These are phyloP conservation scores for Jordanella pulchra DNA, from an alignment of 2,797 vertebrate species.

Conservation along the genomic window DNA sequence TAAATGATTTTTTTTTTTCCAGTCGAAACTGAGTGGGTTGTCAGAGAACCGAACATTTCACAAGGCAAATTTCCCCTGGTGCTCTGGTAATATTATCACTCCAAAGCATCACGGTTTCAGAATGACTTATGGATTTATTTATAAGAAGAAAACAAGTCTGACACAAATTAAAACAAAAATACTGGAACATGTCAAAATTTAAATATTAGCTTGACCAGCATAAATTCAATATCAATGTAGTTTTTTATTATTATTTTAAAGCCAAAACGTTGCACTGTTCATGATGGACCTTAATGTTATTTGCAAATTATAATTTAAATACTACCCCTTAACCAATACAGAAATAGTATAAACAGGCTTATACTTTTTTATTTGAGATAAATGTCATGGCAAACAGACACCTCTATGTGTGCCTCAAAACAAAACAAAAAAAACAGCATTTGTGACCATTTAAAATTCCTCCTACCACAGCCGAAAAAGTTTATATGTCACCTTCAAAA, in stretches of 20 bases:
- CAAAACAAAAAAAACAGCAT: slow-evolving; percentile 40
- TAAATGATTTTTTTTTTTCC: slow-evolving; percentile 89
- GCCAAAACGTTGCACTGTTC: background rate
- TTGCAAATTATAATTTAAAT: slow-evolving; percentile 18
- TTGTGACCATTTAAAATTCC: slow-evolving; percentile 48
- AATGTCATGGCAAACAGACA: background rate
- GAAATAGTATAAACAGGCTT: background rate
- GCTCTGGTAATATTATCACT: slow-evolving; percentile 95
- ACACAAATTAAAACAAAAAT: slow-evolving; percentile 78
- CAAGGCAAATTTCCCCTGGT: slow-evolving; percentile 94
- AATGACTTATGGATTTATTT: slow-evolving; percentile 99
- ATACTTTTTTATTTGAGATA: background rate
- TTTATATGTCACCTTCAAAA: slow-evolving; percentile 63
- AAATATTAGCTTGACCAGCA: slow-evolving; percentile 13
- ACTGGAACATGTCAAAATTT: slow-evolving; percentile 4
- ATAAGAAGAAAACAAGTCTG: slow-evolving; percentile 91
- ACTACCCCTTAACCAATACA: background rate
- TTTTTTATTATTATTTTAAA: slow-evolving; percentile 18
- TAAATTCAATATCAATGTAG: slow-evolving; percentile 29
- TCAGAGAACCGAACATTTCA: slow-evolving; percentile 88
- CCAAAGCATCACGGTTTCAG: slow-evolving; percentile 96
- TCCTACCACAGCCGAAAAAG: slow-evolving; percentile 50
- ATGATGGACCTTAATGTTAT: slow-evolving; percentile 3
- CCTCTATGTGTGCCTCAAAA: slow-evolving; percentile 18
- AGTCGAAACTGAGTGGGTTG: slow-evolving; percentile 98